Evolutionary conservation across 2,888 invertebrate genomes (phyloP).

Genomic region (Heliconius ethilla): DNA sequence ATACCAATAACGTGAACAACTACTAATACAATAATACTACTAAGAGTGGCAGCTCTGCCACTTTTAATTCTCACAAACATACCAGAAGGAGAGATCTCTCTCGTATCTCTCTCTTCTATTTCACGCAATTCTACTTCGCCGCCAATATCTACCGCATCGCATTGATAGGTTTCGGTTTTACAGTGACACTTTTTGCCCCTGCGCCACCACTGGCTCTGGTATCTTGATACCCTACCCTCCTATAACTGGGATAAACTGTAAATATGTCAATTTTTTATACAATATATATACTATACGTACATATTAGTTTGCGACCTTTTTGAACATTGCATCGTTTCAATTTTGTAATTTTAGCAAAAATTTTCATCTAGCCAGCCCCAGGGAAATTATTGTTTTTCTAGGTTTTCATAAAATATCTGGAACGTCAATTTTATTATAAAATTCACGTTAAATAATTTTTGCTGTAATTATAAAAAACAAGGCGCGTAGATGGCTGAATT

Average conservation of each 20-base stretch:
- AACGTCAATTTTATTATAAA: neutral
- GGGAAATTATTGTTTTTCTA: slow-evolving; percentile 12
- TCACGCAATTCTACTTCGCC: no score
- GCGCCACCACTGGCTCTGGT: no score
- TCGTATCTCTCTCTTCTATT: no score
- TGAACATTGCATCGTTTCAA: neutral
- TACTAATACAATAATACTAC: no score
- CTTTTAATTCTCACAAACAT: no score
- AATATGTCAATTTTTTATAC: neutral
- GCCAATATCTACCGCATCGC: no score
- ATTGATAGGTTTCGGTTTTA: no score
- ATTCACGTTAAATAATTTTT: neutral
- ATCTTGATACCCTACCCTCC: neutral
- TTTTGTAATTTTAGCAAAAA: slow-evolving; percentile 14
- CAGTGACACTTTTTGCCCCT: no score
- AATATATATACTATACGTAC: neutral
- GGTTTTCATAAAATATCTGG: neutral
- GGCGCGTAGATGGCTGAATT: neutral
- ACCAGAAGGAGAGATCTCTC: no score
- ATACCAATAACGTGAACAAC: no score
- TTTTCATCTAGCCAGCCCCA: neutral
- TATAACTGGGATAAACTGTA: neutral
- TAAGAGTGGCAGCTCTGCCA: no score
- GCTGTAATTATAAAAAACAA: neutral
- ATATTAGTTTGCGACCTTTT: neutral